phyloP scores from a whole-genome alignment of 2,797 vertebrate genomes.

The Acanthurus tractus region DNA sequence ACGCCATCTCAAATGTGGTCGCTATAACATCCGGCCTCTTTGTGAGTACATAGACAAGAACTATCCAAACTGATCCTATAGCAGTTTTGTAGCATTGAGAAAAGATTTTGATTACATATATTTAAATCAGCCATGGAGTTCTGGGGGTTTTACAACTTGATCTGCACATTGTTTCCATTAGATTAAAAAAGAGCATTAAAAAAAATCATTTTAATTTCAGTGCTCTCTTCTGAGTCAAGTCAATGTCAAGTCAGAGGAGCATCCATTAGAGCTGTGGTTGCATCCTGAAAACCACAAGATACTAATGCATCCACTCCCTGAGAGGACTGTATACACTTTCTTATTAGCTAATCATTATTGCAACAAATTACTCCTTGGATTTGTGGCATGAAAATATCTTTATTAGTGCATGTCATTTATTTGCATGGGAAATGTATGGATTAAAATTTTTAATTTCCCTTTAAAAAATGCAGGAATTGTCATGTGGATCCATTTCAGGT shows the following conservation, averaged over 20 bases:
- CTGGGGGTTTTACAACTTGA: too few relatives aligned
- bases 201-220: background rate
- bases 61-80: background rate
- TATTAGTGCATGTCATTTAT: background rate
- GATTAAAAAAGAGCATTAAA: background rate
- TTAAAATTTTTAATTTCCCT: too few relatives aligned
- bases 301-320: too few relatives aligned
- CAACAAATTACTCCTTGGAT: background rate
- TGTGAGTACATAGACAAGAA: slow-evolving; percentile 76
- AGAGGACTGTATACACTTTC: background rate
- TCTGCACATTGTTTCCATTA: background rate
- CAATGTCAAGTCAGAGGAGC: background rate
- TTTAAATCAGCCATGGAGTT: too few relatives aligned
- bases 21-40: slow-evolving; percentile 85
- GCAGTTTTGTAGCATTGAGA: background rate
- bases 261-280: too few relatives aligned
- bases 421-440: too few relatives aligned
- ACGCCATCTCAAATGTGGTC: slow-evolving; percentile 87
- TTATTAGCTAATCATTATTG: background rate
- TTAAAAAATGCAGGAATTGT: too few relatives aligned
- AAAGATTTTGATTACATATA: background rate
- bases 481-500: too few relatives aligned
- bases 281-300: too few relatives aligned
- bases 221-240: background rate
- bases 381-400: background rate